A percentile compares a stretch with the other conserved stretches of the same genome.
Conservation (phyloP, 92 coral and sea anemone species). For the Epizoanthus fatuus region DNA sequence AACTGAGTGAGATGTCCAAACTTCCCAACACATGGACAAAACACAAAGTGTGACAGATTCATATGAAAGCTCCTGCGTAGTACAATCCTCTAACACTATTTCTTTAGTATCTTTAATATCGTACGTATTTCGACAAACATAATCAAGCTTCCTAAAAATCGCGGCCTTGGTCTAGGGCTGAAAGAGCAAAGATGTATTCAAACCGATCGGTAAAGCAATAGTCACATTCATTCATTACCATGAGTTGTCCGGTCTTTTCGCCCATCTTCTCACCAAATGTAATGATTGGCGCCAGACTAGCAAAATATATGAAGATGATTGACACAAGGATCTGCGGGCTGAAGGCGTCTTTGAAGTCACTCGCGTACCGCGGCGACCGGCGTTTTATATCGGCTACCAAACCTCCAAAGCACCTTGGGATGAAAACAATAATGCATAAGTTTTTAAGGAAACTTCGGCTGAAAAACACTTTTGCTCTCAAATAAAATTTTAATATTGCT, state of each 20-base stretch:
- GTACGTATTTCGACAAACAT: too few relatives aligned
- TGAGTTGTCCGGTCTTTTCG: slow-evolving; percentile 82
- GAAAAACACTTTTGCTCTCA: neutral
- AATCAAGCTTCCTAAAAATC: too few relatives aligned
- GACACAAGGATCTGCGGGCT: slow-evolving; percentile 93
- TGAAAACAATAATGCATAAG: neutral
- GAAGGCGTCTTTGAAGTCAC: slow-evolving; percentile 91
- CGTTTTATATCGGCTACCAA: slow-evolving; percentile 85
- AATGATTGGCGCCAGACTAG: slow-evolving; percentile 91
- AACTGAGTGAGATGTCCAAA: too few relatives aligned
- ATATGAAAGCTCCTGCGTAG: too few relatives aligned
- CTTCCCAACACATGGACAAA: too few relatives aligned
- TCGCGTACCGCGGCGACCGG: slow-evolving; percentile 77
- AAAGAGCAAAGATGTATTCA: neutral
- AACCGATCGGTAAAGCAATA: neutral
- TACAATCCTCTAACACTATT: too few relatives aligned
- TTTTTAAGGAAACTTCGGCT: neutral
- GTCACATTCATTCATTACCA: slow-evolving; percentile 60
- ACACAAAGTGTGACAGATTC: too few relatives aligned
- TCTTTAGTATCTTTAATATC: too few relatives aligned
- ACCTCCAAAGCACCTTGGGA: slow-evolving; percentile 87
- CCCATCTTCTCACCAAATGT: slow-evolving; percentile 97
- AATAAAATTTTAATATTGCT: too few relatives aligned
- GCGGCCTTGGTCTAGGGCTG: too few relatives aligned
- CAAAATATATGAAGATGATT: slow-evolving; percentile 94